Percentiles rank a stretch among this genome's conserved stretches.
Conservation (phyloP, 2,888 invertebrate genomes). For the Drosophila longiperda region DNA sequence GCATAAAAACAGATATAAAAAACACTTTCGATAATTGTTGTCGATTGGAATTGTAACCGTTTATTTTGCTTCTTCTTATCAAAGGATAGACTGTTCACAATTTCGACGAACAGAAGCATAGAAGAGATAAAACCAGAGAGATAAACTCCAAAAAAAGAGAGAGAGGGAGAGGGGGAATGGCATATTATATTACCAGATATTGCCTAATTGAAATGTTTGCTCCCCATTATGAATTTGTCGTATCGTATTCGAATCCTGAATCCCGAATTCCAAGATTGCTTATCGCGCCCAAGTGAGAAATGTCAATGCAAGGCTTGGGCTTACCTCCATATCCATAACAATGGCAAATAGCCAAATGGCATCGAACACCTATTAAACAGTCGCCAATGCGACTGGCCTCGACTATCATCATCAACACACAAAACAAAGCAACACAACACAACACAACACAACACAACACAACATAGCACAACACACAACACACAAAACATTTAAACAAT, state of each 20-base stretch:
- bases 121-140: not conserved
- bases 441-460: conserved; percentile 10
- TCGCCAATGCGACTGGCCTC: conserved; percentile 14
- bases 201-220: conserved; percentile 76
- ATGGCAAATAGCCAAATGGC: conserved; percentile 34
- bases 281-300: conserved; percentile 76
- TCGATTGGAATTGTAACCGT: not conserved
- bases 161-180: not conserved
- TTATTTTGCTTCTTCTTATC: not conserved
- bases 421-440: conserved; percentile 16
- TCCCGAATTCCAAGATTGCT: conserved; percentile 40
- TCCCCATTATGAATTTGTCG: conserved; percentile 49
- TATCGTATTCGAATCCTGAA: conserved; percentile 24
- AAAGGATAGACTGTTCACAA: conserved; percentile 10
- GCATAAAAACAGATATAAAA: not conserved
- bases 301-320: conserved; percentile 57
- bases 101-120: conserved; percentile 18
- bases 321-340: conserved; percentile 31
- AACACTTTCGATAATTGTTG: conserved; percentile 10
- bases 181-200: conserved; percentile 68
- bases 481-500: conserved; percentile 62
- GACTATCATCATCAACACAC: conserved; percentile 24
- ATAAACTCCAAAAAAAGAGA: not conserved
- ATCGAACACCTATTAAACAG: conserved; percentile 42
- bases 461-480: conserved; percentile 17